Conservation (phyloP, 2,888 invertebrate genomes). For the Hydroisotoma schaefferi region DNA sequence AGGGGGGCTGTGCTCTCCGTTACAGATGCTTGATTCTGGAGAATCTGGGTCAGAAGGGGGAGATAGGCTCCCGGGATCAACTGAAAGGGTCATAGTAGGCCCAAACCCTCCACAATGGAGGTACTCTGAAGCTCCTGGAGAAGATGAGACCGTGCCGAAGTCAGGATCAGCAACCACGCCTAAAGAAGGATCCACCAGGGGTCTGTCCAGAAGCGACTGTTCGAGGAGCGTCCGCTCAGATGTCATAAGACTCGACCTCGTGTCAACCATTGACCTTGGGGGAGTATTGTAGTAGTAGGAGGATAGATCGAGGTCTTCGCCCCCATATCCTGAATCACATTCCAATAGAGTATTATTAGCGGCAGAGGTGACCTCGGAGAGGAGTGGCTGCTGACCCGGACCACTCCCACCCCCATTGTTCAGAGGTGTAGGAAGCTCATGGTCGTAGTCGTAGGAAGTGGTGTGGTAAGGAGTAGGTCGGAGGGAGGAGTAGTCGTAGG, state of each 20-base stretch:
- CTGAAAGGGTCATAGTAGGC: not conserved
- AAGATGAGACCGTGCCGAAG: slow-evolving; percentile 16
- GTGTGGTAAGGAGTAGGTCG: slow-evolving; percentile 48
- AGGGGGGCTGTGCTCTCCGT: no score
- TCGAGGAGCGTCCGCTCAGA: no score
- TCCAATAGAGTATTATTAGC: slow-evolving; percentile 35
- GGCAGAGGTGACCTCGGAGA: slow-evolving; percentile 13
- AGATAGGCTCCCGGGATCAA: not conserved
- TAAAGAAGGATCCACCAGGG: no score
- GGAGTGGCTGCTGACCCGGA: not conserved
- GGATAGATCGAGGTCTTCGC: slow-evolving; percentile 40
- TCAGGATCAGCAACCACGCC: slow-evolving; percentile 7
- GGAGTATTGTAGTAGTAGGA: slow-evolving; percentile 39
- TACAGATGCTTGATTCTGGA: no score
- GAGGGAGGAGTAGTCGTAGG: slow-evolving; percentile 43
- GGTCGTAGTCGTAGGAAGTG: slow-evolving; percentile 46
- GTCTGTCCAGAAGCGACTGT: no score
- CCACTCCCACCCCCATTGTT: slow-evolving; percentile 16
- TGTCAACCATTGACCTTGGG: slow-evolving; percentile 10
- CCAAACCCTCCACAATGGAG: not conserved
- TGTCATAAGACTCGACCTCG: not conserved
- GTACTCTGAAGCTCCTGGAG: slow-evolving; percentile 17
- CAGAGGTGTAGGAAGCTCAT: slow-evolving; percentile 27
- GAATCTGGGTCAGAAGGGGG: not conserved
- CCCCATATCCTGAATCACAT: slow-evolving; percentile 47